Evolutionary conservation across 2,797 vertebrate genomes (phyloP), one percentile per base, ranked within the genome.

Genomic region (Lutjanus argentimaculatus): DNA sequence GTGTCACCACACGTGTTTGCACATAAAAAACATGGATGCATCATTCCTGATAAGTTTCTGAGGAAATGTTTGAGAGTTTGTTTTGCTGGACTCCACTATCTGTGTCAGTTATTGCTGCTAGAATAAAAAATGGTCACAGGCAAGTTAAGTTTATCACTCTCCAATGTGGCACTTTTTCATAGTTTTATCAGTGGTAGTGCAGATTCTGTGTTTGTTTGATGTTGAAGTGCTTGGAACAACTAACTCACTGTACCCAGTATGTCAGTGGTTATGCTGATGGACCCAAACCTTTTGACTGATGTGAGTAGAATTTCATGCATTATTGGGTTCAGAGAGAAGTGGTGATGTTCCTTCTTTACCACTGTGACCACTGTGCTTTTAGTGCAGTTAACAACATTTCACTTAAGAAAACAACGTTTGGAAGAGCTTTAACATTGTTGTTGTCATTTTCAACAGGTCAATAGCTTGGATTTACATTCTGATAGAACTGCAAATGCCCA

Each of bases 41-140:
- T 62, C 51, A 61, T 67, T 42, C 72, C 48, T 59, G 4, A 55
- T 53, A 75, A 3, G 36, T 64, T 58, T 78, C 30, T n/a, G n/a
- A 51, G 16, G 40, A n/a, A 76, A 58, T 14, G 19, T 73, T 75
- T 66, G 48, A 4, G 25, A 15, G 21, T 55, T 61, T 52, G n/a
- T 53, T 52, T 63, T 43, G 49, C 53, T 55, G 15, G 58, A 30
- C 25, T 49, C 58, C 2, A 4, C 19, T 4, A 7, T 19, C 62
- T 56, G 40, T 46, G 9, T 51, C 8, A n/a, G 42, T 30, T 53
- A 43, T 7, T 45, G 21, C 6, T 63, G 46, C 42, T 16, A 55
- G 9, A 49, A 57, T 11, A 19, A n/a, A 22, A 15, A 19, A 4
- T 65, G 17, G 56, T 48, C 5, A 56, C 56, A 19, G 67, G 19